Base-by-base conservation (phyloP, 2,797 vertebrate species). In the Myiotriccus ornatus region DNA sequence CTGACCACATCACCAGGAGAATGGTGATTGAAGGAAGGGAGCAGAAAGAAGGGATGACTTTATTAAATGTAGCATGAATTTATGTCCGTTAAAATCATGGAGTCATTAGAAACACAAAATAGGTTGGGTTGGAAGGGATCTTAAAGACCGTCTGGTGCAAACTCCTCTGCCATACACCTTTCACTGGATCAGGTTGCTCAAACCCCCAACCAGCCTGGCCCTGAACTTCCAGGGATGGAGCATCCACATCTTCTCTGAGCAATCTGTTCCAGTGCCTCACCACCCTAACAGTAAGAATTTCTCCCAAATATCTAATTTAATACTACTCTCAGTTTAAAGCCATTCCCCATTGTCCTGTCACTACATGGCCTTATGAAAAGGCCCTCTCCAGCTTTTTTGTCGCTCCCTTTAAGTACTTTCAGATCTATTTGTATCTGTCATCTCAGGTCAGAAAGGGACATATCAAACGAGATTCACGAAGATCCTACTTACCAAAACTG, bases 401-500 rank as follows among this genome's bases (percentile, higher is more conserved):
- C 14, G 5, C 4, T 19, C 16, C 11, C 25, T 46, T 90, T 21
- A 59, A 30, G 15, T 71, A 47, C 30, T 84, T 90, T 35, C 71
- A 27, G 30, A 37, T 28, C 15, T 32, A 41, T 23, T 23, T 80
- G 50, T 35, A 24, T 94, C 69, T 86, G 62, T 32, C 41, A 19
- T 32, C 43, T 63, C 62, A 55, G 46, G 15, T 35, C 53, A 47
- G 16, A 55, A 49, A 73, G 14, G 7, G 22, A 8, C 0, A 0
- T 43, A 46, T 68, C 46, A 62, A 64, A 14, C 32, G 32, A 64
- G 63, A 68, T 35, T 84, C 70, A 70, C 37, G 39, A 91, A 62
- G 59, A 52, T 44, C 25, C 82, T 63, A 68, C 97, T 97, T 85
- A 98, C 98, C 97, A 23, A 98, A 98, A 43, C 97, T 97, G 2